Base-by-base conservation (phyloP, 1,140 invertebrate genomes). In the Tetragnatha versicolor region DNA sequence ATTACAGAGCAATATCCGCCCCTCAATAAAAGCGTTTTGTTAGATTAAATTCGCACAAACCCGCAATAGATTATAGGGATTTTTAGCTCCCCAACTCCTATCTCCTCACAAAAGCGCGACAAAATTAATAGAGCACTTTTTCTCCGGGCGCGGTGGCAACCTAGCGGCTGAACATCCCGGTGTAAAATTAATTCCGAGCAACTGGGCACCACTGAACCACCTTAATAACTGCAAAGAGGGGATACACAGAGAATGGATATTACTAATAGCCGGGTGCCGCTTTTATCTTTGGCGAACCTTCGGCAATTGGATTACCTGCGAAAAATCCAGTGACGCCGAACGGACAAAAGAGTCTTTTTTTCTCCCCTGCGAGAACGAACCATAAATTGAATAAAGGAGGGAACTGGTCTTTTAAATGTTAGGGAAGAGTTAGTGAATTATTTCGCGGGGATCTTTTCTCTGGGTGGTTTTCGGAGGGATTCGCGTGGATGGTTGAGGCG, bases 291-390 rank as follows among this genome's bases (percentile, higher is more conserved):
- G 27, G 12, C 14, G 22, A 58, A 58, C 63, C 47, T 29, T 66
- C 47, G 31, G 47, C 63, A 66, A 66, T 66, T 66, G 29, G 63
- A 66, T 66, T 66, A 66, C 37, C 37, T 29, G 37, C n/a, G 63
- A 66, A 47, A 66, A 45, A 66, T 29, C 25, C 63, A 29, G 25
- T 47, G 37, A 1, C 3, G 22, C 14, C 47, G 47, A 66, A 66
- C 25, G 14, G 42, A 29, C 6, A 39, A 14, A 42, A 66, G 47
- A 66, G 35, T 39, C 9, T 47, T 31, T 29, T 31, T 37, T 31
- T 66, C n/a, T n/a, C n/a, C n/a, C n/a, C n/a, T n/a, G n/a, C n/a
- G n/a, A n/a, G n/a, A n/a, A n/a, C n/a, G n/a, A n/a, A n/a, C n/a
- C 55, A 33, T 31, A 58, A 58, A 58, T 58, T 31, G 27, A 58